Base-by-base conservation (phyloP, 1,140 invertebrate species). In the Sycophaga agraensis region DNA sequence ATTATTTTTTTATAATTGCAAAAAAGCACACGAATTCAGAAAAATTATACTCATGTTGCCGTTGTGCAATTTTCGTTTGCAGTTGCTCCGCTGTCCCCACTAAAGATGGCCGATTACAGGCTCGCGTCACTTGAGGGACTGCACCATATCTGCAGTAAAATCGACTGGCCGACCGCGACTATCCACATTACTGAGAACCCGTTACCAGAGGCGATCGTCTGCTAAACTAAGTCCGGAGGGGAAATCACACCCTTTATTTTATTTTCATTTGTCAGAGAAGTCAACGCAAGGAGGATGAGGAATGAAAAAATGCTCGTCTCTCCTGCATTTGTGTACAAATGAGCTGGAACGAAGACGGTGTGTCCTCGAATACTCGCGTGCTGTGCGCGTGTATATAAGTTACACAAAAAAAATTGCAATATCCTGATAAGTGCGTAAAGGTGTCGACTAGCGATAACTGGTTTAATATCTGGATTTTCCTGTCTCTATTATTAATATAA, bases 141-240 rank as follows among this genome's bases (percentile, higher is more conserved):
- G 37, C 83, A 84, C 67, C 82, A 83, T 64, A 76, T 82, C 53
- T 85, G 83, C 68, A 82, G 81, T 67, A 80, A 77, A 67, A 76
- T 80, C 65, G 78, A 81, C 68, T 80, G 79, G 79, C 84, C 84
- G 64, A 84, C 84, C 63, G 84, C 85, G 40, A 83, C 86, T 68
- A 90, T 90, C 73, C 86, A 88, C 76, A 90, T 90, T 74, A 90
- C 88, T 53, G 89, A 90, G 77, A 90, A 90, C 75, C 89, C 89
- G 37, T 89, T 90, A 76, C 89, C 88, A 63, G 86, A 87, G 69
- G 88, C 88, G 9, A 86, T 88, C 49, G 87, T 87, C 67, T 89
- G 87, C 79, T 90, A 89, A 86, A 75, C 75, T 4, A 9, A 21
- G 51, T 66, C 65, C 62, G 21, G 66, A 68, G 28, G 4, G 28